A percentile compares a stretch with the other conserved stretches of the same genome.
Conservation (phyloP, 2,113 vertebrate species). For the Notechis scutatus region DNA sequence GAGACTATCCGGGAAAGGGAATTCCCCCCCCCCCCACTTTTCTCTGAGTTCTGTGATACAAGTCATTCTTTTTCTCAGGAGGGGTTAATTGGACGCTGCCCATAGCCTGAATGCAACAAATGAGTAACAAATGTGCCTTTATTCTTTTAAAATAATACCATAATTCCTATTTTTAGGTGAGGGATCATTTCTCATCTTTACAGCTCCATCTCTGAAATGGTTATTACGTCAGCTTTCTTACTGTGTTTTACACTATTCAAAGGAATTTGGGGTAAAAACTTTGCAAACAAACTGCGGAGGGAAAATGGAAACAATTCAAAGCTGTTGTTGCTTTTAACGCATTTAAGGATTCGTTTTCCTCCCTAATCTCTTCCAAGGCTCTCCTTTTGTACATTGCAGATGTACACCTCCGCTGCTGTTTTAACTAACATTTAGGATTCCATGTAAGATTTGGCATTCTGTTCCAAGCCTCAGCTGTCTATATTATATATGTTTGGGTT, state of each 20-base stretch:
- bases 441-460: not conserved
- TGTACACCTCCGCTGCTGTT: not conserved
- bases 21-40: not conserved
- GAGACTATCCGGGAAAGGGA: not conserved
- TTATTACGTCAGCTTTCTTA: not conserved
- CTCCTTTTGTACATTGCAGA: not conserved
- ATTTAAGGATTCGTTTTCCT: not conserved
- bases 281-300: not conserved
- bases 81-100: not conserved
- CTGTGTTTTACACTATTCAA: not conserved
- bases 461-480: not conserved
- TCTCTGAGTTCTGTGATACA: not conserved
- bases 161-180: not conserved
- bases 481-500: constrained; percentile 4
- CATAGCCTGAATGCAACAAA: not conserved
- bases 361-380: not conserved
- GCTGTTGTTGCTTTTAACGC: not conserved
- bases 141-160: not conserved
- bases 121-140: not conserved
- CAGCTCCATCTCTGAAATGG: not conserved
- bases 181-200: not conserved
- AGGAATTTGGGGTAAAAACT: not conserved
- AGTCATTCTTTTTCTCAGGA: not conserved
- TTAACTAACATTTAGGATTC: not conserved
- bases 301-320: not conserved